phyloP scores from a whole-genome alignment of 2,113 vertebrate genomes.

The Campylorhamphus procurvoides region DNA sequence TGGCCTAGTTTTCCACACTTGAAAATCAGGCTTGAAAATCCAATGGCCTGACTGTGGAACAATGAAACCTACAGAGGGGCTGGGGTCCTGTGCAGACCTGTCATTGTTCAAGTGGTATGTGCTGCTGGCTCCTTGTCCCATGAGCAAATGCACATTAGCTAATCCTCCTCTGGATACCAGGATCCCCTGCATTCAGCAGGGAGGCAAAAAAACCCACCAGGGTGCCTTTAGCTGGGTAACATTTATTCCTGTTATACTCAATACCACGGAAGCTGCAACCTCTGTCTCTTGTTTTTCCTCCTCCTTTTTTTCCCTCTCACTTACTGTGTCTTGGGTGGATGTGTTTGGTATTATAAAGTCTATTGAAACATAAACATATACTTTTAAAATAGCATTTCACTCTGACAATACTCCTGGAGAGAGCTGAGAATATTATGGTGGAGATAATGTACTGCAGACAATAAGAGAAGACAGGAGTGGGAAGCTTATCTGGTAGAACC shows the following conservation, averaged over 20 bases:
- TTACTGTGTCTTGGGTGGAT: slow-evolving; percentile 41
- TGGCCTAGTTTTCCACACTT: not conserved
- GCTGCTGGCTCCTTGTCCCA: not conserved
- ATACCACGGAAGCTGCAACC: not conserved
- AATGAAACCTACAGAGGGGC: not conserved
- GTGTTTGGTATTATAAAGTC: slow-evolving; percentile 60
- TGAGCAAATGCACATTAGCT: not conserved
- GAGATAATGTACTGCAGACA: slow-evolving; percentile 71
- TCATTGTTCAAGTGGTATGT: accelerated
- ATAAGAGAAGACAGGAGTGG: slow-evolving; percentile 64
- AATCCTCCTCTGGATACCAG: not conserved
- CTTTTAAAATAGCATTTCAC: slow-evolving; percentile 66
- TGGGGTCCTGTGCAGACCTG: accelerated
- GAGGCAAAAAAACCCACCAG: not conserved
- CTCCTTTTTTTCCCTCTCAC: slow-evolving; percentile 4
- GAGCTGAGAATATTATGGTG: slow-evolving; percentile 60
- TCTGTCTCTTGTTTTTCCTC: slow-evolving; percentile 10
- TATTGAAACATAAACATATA: slow-evolving; percentile 69
- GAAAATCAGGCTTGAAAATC: not conserved
- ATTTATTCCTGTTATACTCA: not conserved
- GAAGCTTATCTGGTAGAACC: slow-evolving; percentile 70
- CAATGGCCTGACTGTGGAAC: not conserved
- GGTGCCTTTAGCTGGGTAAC: not conserved
- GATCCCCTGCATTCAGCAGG: not conserved
- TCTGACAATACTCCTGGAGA: slow-evolving; percentile 66